Evolutionary conservation across 2,797 vertebrate species (phyloP), one percentile per base, ranked within the genome.

Genomic region (Gallinago nigripennis): DNA sequence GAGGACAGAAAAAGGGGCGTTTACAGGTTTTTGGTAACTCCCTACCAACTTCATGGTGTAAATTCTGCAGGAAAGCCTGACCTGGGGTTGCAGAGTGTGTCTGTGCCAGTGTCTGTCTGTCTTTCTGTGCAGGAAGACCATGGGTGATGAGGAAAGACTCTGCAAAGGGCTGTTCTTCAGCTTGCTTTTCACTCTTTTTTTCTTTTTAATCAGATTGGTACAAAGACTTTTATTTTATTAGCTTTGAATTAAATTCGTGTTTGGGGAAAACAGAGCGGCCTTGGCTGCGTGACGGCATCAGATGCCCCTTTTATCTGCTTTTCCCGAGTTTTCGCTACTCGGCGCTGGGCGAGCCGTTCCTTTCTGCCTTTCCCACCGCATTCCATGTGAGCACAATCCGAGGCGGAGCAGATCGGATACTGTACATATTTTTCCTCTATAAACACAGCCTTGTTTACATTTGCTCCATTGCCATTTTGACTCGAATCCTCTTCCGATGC

Each of bases 391-490:
- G 75, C 90, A 57, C 53, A 9, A 11, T 15, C 54, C 11, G 2
- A 51, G 43, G 82, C 87, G 33, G 70, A 82, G 91, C 88, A 25
- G 54, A 63, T 93, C 18, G 9, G 90, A 90, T 96, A 28, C 88
- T 92, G 93, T n/a, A 41, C 95, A 75, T 95, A 87, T 43, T 96
- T 96, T 50, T 92, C 73, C 90, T 94, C 81, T 51, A 9, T 78
- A 92, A 96, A 96, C 94, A 94, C 63, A 14, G 35, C n/a, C 88
- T 71, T 95, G 95, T 96, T 96, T 94, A 96, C 95, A 82, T 95
- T 93, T 60, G 12, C 79, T 84, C 68, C 78, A 3, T 24, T 35
- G 70, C 80, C 3, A 0, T 48, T 76, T 63, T 41, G 23, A 18
- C 77, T 92, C 2, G 7, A 35, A 46, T 83, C 85, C 73, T 69